These are phyloP conservation scores for Calephelis perditalis DNA, from an alignment of 2,888 invertebrate species.

Conservation along the genomic window DNA sequence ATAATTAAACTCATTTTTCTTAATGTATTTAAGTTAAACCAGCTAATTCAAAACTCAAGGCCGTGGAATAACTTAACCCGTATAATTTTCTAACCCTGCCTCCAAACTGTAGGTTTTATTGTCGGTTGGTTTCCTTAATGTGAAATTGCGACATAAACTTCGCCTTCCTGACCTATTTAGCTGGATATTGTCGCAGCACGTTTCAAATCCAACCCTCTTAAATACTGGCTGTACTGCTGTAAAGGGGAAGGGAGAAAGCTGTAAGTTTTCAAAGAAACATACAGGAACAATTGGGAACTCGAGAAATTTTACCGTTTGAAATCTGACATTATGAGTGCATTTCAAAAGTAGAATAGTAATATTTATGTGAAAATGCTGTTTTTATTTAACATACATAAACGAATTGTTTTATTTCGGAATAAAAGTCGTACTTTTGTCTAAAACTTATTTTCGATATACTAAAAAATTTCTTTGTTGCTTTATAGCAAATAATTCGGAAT, in stretches of 20 bases:
- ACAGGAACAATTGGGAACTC: constrained; percentile 19
- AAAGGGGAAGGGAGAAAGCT: constrained; percentile 43
- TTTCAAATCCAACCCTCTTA: constrained; percentile 53
- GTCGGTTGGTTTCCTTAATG: constrained; percentile 63
- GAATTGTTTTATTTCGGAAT: too few species aligned
- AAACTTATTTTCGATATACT: too few species aligned
- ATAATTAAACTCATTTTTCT: constrained; percentile 20
- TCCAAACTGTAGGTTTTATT: constrained; percentile 59
- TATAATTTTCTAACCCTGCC: constrained; percentile 63
- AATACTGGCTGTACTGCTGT: constrained; percentile 44
- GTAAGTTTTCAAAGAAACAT: constrained; percentile 30
- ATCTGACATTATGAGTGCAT: neutral
- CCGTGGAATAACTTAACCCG: constrained; percentile 36
- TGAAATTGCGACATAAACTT: constrained; percentile 69
- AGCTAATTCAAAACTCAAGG: constrained; percentile 29
- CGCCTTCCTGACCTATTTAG: constrained; percentile 77
- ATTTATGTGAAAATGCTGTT: too few species aligned
- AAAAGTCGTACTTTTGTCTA: too few species aligned
- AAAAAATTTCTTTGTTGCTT: too few species aligned
- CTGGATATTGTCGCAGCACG: constrained; percentile 57
- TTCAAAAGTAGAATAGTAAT: neutral
- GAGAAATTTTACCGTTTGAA: neutral
- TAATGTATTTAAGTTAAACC: constrained; percentile 20
- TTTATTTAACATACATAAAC: too few species aligned
- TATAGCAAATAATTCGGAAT: too few species aligned